phyloP scores from a whole-genome alignment of 2,113 vertebrate genomes.

The Columba janthina region DNA sequence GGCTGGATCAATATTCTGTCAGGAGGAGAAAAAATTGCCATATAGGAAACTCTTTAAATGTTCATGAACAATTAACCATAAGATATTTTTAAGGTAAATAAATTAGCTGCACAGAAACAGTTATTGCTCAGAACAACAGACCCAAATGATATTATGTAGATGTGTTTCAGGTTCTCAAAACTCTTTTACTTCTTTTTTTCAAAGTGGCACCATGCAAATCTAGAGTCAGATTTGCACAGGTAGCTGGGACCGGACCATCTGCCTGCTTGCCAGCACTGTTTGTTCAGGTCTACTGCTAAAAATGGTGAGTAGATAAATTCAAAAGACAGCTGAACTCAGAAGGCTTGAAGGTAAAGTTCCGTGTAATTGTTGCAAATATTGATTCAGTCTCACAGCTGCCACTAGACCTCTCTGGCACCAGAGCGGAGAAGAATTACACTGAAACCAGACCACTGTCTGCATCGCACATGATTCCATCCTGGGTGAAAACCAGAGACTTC shows the following conservation, averaged over 20 bases:
- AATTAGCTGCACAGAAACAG: not conserved
- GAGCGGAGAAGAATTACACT: not conserved
- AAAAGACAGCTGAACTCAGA: not conserved
- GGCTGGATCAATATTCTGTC: not conserved
- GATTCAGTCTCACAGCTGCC: not conserved
- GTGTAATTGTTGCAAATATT: conserved; percentile 26
- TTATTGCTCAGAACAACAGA: not conserved
- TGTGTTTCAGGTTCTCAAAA: not conserved
- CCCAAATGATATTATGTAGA: not conserved
- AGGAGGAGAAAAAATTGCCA: not conserved
- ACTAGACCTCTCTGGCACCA: not conserved
- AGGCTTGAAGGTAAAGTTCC: not conserved
- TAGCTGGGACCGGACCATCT: not conserved
- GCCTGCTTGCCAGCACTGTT: not conserved
- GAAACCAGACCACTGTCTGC: not conserved
- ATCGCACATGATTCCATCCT: not conserved
- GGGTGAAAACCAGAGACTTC: not conserved
- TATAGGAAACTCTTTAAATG: not conserved
- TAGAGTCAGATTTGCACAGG: not conserved
- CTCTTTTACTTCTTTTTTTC: not conserved
- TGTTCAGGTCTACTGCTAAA: not conserved
- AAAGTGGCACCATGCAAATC: not conserved
- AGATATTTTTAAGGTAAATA: not conserved
- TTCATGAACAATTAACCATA: not conserved
- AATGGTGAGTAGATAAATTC: not conserved